A percentile compares a stretch with the other conserved stretches of the same genome.
Conservation (phyloP, 2,888 invertebrate species). For the Drosophila demipolita region DNA sequence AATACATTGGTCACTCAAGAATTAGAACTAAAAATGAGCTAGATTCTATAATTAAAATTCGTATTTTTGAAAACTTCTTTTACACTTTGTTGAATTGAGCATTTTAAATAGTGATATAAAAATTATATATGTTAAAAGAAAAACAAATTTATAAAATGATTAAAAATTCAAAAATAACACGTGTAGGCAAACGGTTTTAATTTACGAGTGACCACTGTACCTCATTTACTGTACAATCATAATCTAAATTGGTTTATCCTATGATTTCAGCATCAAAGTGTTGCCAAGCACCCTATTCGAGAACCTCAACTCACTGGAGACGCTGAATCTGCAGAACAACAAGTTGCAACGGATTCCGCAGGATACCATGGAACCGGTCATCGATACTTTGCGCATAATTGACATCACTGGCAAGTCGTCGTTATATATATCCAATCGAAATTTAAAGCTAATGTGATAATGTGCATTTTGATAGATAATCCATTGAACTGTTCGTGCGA, state of each 20-base stretch:
- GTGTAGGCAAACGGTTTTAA: neutral
- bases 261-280: conserved; percentile 89
- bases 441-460: neutral
- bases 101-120: neutral
- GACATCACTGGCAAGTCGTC: conserved; percentile 92
- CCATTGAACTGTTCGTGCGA: conserved; percentile 95
- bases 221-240: conserved; percentile 3
- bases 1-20: conserved; percentile 3
- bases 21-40: neutral
- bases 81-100: neutral
- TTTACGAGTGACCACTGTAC: conserved; percentile 2
- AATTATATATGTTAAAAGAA: neutral
- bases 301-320: conserved; percentile 95
- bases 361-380: conserved; percentile 94
- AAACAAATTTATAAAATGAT: neutral
- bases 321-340: conserved; percentile 94
- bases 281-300: conserved; percentile 94
- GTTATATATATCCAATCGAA: neutral
- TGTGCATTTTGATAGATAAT: conserved; percentile 89
- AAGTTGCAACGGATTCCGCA: conserved; percentile 93
- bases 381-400: conserved; percentile 93
- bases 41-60: neutral
- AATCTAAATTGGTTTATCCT: neutral
- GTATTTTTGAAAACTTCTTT: neutral
- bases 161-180: neutral